Base-by-base conservation (phyloP, 2,888 invertebrate genomes). In the Luffia ferchaultella region DNA sequence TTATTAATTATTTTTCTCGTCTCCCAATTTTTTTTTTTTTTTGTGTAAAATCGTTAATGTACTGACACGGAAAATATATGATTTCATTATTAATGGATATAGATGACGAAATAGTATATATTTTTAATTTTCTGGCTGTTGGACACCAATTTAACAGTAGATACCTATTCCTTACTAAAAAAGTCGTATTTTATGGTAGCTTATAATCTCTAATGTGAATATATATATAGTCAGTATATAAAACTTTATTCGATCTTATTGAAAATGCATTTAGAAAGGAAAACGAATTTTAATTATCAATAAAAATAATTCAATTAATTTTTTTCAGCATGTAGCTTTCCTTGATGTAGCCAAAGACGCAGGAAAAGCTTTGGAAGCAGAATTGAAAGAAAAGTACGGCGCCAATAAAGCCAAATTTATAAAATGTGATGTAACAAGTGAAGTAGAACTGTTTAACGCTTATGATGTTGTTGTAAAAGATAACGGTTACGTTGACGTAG, bases 261-360 rank as follows among this genome's bases (percentile, higher is more conserved):
- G 15, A 40, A 40, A 40, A 40, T 9, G 40, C 15, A 9, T 40
- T 40, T n/a, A n/a, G n/a, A n/a, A n/a, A n/a, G n/a, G n/a, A n/a
- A n/a, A n/a, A n/a, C n/a, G n/a, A n/a, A n/a, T n/a, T n/a, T n/a
- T n/a, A n/a, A n/a, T n/a, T n/a, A n/a, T n/a, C n/a, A n/a, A n/a
- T n/a, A n/a, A n/a, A n/a, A n/a, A n/a, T n/a, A n/a, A n/a, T n/a
- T n/a, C n/a, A 30, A 30, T 7, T 30, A 30, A 7, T 30, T 30
- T 12, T 20, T 49, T 45, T 42, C 46, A 50, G 50, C 43, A 46
- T 16, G 16, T 46, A 20, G 50, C 50, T 3, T 18, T 50, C 15
- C n/a, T 50, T 9, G 50, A 50, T 20, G 20, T 50, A 1, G 17
- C 16, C 9, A 20, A 42, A 16, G 20, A 42, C 15, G n/a, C 3